Evolutionary conservation across 2,113 vertebrate genomes (phyloP), one percentile per base, ranked within the genome.

Genomic region (Nyctereutes procyonoides): DNA sequence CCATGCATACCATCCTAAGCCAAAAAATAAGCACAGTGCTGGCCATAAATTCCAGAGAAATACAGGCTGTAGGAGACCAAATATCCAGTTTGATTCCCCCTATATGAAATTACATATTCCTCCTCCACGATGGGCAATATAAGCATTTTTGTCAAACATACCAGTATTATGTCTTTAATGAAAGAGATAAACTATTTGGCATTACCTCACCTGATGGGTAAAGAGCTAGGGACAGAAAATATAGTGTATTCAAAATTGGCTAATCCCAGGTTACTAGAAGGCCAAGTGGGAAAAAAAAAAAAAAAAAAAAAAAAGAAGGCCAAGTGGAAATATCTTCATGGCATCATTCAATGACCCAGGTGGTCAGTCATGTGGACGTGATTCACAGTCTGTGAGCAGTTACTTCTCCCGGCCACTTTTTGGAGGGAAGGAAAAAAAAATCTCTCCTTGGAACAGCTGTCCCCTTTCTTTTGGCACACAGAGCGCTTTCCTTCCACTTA

Each of bases 221-320:
- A 95, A 85, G 48, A 73, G 6, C 55, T 55, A 90, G 79, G 53
- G 53, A 93, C 38, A 84, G 62, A 83, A 94, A 97, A 48, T 94
- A 87, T 2, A 83, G 58, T 63, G 3, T 55, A 69, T 43, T 63
- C 30, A 80, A 84, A 92, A 81, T 51, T 43, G 28, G 43, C 30
- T 71, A 88, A 92, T 84, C 53, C 82, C 22, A 76, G 62, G 65
- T 60, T 48, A 88, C 69, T n/a, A 92, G 56, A 74, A 89, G 58
- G 65, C 30, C 67, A 80, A 76, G 63, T 30, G 35, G 62, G n/a
- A n/a, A n/a, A n/a, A n/a, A n/a, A n/a, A n/a, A n/a, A n/a, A n/a
- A n/a, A n/a, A n/a, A n/a, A n/a, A n/a, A n/a, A n/a, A n/a, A n/a
- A n/a, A n/a, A n/a, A 92, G 56, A 74, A 89, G 58, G 65, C 30